Evolutionary conservation across 2,113 vertebrate genomes (phyloP), one percentile per base, ranked within the genome.

Genomic region (Mungos mungo): DNA sequence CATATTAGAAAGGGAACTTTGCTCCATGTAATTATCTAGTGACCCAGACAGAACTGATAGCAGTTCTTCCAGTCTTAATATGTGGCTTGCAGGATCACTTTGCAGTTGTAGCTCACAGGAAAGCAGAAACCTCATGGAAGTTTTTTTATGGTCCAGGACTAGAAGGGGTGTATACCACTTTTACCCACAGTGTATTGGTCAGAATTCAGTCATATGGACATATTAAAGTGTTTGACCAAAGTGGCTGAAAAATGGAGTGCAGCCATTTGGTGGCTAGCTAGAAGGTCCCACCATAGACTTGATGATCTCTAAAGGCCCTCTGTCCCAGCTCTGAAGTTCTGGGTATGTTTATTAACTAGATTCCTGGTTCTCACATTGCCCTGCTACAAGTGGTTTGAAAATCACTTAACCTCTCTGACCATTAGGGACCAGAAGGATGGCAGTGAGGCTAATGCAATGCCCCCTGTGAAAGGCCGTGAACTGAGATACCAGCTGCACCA

Each of bases 311-410:
- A 84, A 88, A 83, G n/a, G 12, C 1, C 16, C 19, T 11, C 16
- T 52, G 21, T 27, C 19, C 15, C 21, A 87, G 45, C 25, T 88
- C 69, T 92, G 35, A 88, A 76, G 33, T 82, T 81, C 52, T 76
- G 65, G n/a, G 29, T 95, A 14, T 77, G 27, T 76, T 83, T 92
- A 84, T 89, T 38, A 89, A 88, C 92, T 90, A 65, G 69, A 68
- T 19, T 77, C 68, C 9, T 54, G 21, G 13, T 66, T n/a, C 45
- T 72, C 79, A 89, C 35, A 35, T 80, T 54, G 52, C 19, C 71
- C 29, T 77, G 19, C 29, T 77, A 71, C 16, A 79, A 69, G 41
- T 19, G 7, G 8, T 65, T 65, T 71, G 69, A 50, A 79, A 88
- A 60, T 72, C 29, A 18, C 45, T 71, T 54, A 57, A 65, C 74